A percentile compares a stretch with the other conserved stretches of the same genome.
Evolutionary conservation across 2,113 vertebrate genomes (phyloP).

Genomic region (Stictonetta naevosa): DNA sequence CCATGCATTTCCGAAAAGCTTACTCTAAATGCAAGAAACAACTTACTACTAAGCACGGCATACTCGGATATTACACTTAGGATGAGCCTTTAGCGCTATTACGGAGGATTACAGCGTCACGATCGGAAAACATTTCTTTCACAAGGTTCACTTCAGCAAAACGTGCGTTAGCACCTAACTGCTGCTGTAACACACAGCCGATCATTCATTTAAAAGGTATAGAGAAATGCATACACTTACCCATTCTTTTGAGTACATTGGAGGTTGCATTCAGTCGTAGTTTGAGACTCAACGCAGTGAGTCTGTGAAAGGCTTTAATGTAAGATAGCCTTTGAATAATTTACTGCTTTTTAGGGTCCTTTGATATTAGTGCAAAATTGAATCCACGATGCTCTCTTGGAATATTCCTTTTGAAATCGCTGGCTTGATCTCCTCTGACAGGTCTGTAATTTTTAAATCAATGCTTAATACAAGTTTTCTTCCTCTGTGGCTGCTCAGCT

Average conservation of each 20-base stretch:
- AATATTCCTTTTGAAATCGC: constrained; percentile 78
- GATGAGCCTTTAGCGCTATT: constrained; percentile 35
- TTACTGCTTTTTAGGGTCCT: constrained; percentile 69
- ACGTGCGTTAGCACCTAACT: constrained; percentile 14
- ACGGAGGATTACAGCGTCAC: constrained; percentile 47
- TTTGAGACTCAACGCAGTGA: constrained; percentile 92
- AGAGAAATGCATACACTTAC: constrained; percentile 92
- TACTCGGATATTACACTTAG: constrained; percentile 46
- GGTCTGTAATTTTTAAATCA: constrained; percentile 57
- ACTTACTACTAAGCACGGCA: constrained; percentile 52
- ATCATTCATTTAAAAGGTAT: constrained; percentile 57
- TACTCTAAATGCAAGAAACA: constrained; percentile 66
- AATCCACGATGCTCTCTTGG: constrained; percentile 65
- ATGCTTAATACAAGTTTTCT: constrained; percentile 70
- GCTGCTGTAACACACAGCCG: constrained; percentile 54
- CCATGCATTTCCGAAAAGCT: constrained; percentile 78
- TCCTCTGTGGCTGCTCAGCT: constrained; percentile 78
- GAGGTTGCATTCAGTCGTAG: constrained; percentile 99
- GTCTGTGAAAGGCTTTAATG: constrained; percentile 90
- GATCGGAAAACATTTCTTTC: constrained; percentile 19
- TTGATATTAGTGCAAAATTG: constrained; percentile 72
- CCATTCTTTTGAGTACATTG: constrained; percentile 99
- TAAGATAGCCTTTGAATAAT: constrained; percentile 88
- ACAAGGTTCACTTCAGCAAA: constrained; percentile 53
- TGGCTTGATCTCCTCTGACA: constrained; percentile 71